Evolutionary conservation across 2,888 invertebrate species (phyloP).

Genomic region (Orchestes rusci): DNA sequence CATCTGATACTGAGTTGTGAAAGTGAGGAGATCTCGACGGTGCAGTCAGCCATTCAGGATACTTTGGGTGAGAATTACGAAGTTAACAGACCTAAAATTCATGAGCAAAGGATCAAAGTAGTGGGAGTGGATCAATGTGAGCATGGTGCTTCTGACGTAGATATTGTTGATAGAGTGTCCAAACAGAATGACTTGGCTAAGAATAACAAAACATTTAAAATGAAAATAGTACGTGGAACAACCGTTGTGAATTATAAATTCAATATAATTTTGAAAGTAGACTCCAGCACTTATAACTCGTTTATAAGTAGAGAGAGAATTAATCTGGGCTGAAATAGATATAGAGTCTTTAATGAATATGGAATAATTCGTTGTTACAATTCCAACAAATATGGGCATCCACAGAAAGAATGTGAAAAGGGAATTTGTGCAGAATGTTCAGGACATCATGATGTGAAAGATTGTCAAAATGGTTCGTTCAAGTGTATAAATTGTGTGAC

Average conservation of each 20-base stretch:
- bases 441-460: too few species aligned
- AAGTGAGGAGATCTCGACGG: too few species aligned
- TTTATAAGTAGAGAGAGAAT: background rate
- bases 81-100: background rate
- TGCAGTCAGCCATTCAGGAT: too few species aligned
- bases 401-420: conserved; percentile 2
- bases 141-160: background rate
- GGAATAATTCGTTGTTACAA: background rate
- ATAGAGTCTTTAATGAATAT: background rate
- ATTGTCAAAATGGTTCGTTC: too few species aligned
- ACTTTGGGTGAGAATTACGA: too few species aligned
- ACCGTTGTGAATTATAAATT: background rate
- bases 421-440: background rate
- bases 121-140: background rate
- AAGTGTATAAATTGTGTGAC: too few species aligned
- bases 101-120: background rate
- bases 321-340: background rate
- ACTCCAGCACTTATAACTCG: background rate
- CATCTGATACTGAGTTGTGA: too few species aligned
- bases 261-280: background rate
- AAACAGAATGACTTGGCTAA: background rate
- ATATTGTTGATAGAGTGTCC: background rate
- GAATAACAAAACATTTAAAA: background rate
- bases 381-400: background rate
- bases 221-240: background rate